Evolutionary conservation across 2,888 invertebrate species (phyloP), one percentile per base, ranked within the genome.

Genomic region (Aricia artaxerxes): DNA sequence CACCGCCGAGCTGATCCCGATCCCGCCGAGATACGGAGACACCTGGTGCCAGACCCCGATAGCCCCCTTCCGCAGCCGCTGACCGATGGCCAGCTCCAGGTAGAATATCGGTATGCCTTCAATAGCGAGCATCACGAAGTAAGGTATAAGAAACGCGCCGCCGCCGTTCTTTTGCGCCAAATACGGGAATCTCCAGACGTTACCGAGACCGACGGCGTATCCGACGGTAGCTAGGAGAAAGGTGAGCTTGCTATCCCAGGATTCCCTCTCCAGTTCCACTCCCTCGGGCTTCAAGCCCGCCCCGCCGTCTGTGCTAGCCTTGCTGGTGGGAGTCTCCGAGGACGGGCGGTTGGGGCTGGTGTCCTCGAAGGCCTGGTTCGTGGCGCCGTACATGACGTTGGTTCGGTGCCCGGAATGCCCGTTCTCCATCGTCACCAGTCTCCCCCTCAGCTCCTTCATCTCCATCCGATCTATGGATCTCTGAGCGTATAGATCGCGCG

Each of bases 61-160:
- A 31, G 98, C 98, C 16, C 99, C 98, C 91, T 99, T 98, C 83
- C 99, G 95, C 88, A 99, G 92, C 81, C 98, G 95, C 93, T 99
- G 99, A 1, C 99, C 99, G 81, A 99, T 98, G 1, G 99, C 99
- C 87, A 99, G 93, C 92, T 99, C 99, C 89, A 99, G 95, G 89
- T 99, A 99, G 92, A 99, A 98, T 87, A 99, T 98, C 0, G 99
- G 99, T 85, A 99, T 97, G 0, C 99, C 99, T 89, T 99, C 98
- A 82, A 99, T 96, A 40, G 97, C 97, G 87, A 99, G 90, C 98
- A 99, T 99, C 82, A 99, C 97, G 87, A 99, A 97, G 92, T 99
- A 99, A 0, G 99, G 99, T 84, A 99, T 98, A 81, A 99, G 94
- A 89, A 99, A 99, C n/a, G 99, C 99, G 38, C 99, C 98, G 79